Percentiles rank a stretch among this genome's conserved stretches.
These are phyloP conservation scores for Linurgus olivaceus DNA, from an alignment of 2,797 vertebrate genomes.

Conservation along the genomic window DNA sequence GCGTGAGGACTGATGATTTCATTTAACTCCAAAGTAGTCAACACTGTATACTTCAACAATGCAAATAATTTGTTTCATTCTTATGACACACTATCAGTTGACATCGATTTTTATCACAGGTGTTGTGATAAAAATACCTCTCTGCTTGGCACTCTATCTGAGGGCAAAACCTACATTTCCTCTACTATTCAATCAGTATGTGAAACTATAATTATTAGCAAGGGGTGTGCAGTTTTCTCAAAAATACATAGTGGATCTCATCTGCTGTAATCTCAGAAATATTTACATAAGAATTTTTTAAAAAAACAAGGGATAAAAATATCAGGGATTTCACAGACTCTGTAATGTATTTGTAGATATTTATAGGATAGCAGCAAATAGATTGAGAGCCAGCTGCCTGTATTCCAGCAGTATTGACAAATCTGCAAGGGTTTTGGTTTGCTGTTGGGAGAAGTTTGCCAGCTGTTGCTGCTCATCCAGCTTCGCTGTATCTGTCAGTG, in stretches of 20 bases:
- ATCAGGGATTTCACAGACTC: neutral
- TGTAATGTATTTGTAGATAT: neutral
- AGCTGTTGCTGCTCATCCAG: neutral
- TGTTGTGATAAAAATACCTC: neutral
- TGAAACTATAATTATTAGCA: neutral
- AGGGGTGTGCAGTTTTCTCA: neutral
- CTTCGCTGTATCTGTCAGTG: neutral
- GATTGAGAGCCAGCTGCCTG: neutral
- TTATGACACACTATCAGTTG: neutral
- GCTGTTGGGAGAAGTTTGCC: neutral
- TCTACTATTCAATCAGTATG: neutral
- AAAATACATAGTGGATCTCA: neutral
- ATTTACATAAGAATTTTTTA: neutral
- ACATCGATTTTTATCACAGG: rapidly evolving
- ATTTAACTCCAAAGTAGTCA: constrained; percentile 26
- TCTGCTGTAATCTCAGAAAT: neutral
- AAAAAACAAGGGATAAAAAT: neutral
- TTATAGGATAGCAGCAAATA: neutral
- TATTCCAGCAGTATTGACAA: neutral
- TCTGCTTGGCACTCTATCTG: neutral
- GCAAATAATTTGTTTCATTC: neutral
- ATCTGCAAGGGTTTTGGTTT: neutral
- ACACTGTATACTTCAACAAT: neutral
- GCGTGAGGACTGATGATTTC: neutral
- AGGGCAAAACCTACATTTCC: neutral